Base-by-base conservation (phyloP, 2,888 invertebrate genomes). In the Aphrophora alni region DNA sequence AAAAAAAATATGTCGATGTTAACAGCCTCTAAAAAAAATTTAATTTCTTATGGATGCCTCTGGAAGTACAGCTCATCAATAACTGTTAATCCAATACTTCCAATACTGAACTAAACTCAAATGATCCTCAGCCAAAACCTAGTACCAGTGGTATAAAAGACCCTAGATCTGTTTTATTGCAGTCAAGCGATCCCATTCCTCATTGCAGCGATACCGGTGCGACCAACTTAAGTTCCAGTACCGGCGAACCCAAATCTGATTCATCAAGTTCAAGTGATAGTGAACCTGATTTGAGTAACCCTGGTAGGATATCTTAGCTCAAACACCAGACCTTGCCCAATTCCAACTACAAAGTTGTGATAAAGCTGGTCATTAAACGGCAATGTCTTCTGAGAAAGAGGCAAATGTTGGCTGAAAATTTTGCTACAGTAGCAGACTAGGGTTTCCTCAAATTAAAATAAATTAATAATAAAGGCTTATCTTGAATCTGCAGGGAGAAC, bases 321-420 rank as follows among this genome's bases (percentile, higher is more conserved):
- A 33, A n/a, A n/a, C 33, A 70, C 25, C 24, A 21, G 26, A 26
- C 2, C 14, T 21, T 25, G 21, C 10, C 8, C 3, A 68, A 10
- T 7, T 68, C 68, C 21, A 7, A 3, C 68, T 51, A 51, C 51
- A 51, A 51, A 17, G 51, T 21, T n/a, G n/a, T n/a, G n/a, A n/a
- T n/a, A n/a, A 33, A 33, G 8, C 8, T 8, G 33, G 33, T 5
- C 33, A 33, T 33, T 8, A 3, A 33, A 33, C 33, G 3, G 33
- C 33, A 33, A 5, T 33, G 5, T 3, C 72, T 3, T 1, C 25
- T 7, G 72, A 72, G 25, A 26, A 72, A 8, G 72, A 72, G 24
- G 14, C 21, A 68, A 70, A 70, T 21, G 70, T 70, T 70, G n/a
- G 72, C 72, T 26, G 72, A 72, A 72, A 72, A 72, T 26, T 72